Conservation (phyloP, 2,888 invertebrate genomes). For the Aleiodes leptofemur region DNA sequence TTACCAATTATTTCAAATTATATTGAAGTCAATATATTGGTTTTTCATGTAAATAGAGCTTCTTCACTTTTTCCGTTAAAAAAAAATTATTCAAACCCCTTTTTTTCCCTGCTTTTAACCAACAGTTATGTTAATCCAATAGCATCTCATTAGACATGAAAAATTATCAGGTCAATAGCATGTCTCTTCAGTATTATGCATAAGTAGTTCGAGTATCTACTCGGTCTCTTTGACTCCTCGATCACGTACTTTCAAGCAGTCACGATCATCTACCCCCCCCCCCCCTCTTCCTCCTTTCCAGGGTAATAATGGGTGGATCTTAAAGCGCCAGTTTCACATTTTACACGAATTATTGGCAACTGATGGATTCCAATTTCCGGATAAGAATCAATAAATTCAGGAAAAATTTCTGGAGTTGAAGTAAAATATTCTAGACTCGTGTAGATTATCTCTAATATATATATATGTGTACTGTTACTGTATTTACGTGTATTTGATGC, state of each 20-base stretch:
- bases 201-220: not conserved
- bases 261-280: not conserved
- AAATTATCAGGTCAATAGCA: not conserved
- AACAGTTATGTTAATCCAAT: not conserved
- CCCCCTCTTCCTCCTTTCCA: not conserved
- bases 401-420: too few species aligned
- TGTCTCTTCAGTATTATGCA: not conserved
- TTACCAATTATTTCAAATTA: too few species aligned
- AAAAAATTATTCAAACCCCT: too few species aligned
- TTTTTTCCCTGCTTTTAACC: too few species aligned
- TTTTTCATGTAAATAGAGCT: too few species aligned
- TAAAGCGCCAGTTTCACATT: not conserved
- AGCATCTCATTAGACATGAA: not conserved
- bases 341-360: too few species aligned
- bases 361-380: too few species aligned
- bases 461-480: slow-evolving; percentile 23
- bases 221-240: not conserved
- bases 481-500: slow-evolving; percentile 43
- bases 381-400: too few species aligned
- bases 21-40: too few species aligned
- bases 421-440: too few species aligned
- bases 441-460: slow-evolving; percentile 3
- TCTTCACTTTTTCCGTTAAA: too few species aligned
- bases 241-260: not conserved
- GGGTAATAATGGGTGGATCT: not conserved